Percentiles rank a stretch among this genome's conserved stretches.
Evolutionary conservation across 2,113 vertebrate genomes (phyloP).

Genomic region (Boleophthalmus pectinirostris): DNA sequence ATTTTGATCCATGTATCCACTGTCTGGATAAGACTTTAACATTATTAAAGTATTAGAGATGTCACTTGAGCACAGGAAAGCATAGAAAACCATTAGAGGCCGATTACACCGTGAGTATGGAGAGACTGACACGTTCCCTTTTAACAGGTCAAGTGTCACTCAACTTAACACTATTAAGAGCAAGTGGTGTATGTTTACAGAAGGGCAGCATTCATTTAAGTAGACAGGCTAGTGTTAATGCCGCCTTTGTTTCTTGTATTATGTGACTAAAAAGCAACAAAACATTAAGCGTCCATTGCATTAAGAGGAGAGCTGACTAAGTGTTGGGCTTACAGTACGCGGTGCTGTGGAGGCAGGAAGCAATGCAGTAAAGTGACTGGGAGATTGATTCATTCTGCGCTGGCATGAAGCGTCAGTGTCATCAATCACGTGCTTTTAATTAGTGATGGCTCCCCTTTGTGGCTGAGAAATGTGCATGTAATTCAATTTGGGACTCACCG

Average conservation of each 20-base stretch:
- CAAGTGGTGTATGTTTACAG: constrained; percentile 43
- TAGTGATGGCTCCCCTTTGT: constrained; percentile 80
- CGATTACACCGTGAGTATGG: constrained; percentile 68
- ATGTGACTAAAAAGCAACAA: constrained; percentile 30
- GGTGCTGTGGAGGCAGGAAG: constrained; percentile 56
- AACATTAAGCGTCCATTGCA: constrained; percentile 6
- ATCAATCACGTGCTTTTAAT: constrained; percentile 83
- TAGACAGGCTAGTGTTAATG: constrained; percentile 15
- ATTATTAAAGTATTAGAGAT: constrained; percentile 6
- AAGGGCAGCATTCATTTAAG: constrained; percentile 42
- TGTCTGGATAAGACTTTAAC: neutral
- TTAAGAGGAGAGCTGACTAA: constrained; percentile 37
- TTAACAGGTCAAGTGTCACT: constrained; percentile 66
- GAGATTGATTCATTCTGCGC: constrained; percentile 69
- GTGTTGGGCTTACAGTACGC: constrained; percentile 70
- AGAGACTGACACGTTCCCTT: constrained; percentile 64
- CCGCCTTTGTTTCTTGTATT: constrained; percentile 46
- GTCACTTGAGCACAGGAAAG: constrained; percentile 39
- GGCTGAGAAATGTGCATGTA: constrained; percentile 81
- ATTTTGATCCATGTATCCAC: neutral
- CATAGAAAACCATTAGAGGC: constrained; percentile 68
- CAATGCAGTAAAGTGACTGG: constrained; percentile 75
- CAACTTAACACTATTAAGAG: constrained; percentile 48
- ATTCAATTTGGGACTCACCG: constrained; percentile 78
- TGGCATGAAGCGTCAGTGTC: constrained; percentile 68